Evolutionary conservation across 2,113 vertebrate species (phyloP).

Genomic region (Pipra filicauda): DNA sequence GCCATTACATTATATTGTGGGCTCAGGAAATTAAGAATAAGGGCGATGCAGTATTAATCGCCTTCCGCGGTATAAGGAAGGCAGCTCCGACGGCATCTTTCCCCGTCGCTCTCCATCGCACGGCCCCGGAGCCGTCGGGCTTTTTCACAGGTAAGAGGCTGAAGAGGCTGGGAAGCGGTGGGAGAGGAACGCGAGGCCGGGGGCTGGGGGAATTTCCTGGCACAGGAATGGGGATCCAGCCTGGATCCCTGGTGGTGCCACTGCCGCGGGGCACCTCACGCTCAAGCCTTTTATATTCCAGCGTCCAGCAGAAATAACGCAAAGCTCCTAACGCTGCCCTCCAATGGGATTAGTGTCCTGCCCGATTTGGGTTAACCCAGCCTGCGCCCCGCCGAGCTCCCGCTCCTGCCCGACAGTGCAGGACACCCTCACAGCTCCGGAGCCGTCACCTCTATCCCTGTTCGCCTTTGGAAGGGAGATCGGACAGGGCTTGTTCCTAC

Average conservation of each 20-base stretch:
- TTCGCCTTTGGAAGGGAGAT: accelerated
- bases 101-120: background rate
- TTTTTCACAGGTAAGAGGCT: background rate
- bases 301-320: background rate
- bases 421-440: accelerated
- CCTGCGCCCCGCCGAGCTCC: accelerated
- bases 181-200: background rate
- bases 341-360: accelerated
- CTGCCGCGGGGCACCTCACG: background rate
- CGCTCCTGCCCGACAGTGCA: accelerated
- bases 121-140: background rate
- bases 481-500: accelerated
- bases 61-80: conserved; percentile 76
- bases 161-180: background rate
- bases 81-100: conserved; percentile 47
- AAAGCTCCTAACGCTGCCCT: background rate
- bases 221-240: background rate
- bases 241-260: accelerated
- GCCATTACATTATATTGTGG: conserved; percentile 80
- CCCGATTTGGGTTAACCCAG: accelerated
- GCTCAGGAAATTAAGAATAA: conserved; percentile 88
- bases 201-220: background rate
- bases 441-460: background rate
- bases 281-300: background rate
- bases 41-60: conserved; percentile 87